Evolutionary conservation across 2,888 invertebrate species (phyloP).

Genomic region (Caenorhabditis imperialis): DNA sequence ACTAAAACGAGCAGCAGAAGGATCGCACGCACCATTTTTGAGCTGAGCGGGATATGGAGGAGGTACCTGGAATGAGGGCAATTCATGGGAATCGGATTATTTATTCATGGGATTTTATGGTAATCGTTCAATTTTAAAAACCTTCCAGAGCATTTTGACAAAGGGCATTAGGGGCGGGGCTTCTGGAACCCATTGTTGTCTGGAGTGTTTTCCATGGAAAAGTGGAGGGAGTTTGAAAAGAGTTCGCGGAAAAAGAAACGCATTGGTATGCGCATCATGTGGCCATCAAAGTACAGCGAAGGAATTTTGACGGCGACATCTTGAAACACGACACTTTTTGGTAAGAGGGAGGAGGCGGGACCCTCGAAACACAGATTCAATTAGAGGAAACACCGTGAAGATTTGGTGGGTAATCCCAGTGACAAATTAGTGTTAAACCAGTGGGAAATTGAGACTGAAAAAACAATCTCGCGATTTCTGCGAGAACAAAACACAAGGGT

Average conservation of each 20-base stretch:
- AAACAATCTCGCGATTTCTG: constrained; percentile 14
- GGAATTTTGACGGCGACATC: neutral
- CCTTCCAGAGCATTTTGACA: too few species aligned
- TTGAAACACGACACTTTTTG: too few species aligned
- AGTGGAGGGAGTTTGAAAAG: constrained; percentile 2
- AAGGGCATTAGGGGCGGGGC: constrained; percentile 17
- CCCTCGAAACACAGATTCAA: too few species aligned
- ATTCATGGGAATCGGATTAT: constrained; percentile 1
- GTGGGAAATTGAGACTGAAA: neutral
- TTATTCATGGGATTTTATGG: constrained; percentile 33
- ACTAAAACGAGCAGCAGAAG: constrained; percentile 30
- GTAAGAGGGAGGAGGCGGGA: too few species aligned
- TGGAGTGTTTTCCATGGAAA: neutral
- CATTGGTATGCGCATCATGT: constrained; percentile 37
- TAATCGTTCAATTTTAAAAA: too few species aligned
- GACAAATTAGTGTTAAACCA: too few species aligned
- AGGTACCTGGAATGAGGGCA: constrained; percentile 25
- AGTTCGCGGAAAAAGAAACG: constrained; percentile 8
- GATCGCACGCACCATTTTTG: constrained; percentile 40
- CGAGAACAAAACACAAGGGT: too few species aligned
- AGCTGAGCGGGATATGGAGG: constrained; percentile 23
- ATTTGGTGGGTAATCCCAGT: too few species aligned
- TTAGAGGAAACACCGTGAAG: too few species aligned
- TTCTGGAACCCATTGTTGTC: constrained; percentile 26
- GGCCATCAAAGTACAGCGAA: constrained; percentile 25